Evolutionary conservation across 2,797 vertebrate species (phyloP).

Genomic region (Euphonia xanthogaster): DNA sequence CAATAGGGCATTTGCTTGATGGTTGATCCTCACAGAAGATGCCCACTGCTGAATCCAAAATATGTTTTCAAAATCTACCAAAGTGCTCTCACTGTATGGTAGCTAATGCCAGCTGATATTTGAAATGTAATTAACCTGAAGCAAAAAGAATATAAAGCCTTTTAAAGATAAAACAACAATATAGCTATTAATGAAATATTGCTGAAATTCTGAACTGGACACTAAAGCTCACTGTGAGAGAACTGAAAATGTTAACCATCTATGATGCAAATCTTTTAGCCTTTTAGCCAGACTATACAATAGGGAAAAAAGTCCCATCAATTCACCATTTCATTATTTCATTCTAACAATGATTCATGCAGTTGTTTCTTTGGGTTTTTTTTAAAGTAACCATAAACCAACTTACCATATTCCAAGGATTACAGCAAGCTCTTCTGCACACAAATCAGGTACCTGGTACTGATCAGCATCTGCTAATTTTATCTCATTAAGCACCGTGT

Average conservation of each 20-base stretch:
- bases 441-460: slow-evolving; percentile 84
- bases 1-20: not conserved
- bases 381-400: not conserved
- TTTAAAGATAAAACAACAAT: not conserved
- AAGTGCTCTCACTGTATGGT: not conserved
- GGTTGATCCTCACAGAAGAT: not conserved
- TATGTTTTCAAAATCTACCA: not conserved
- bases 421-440: slow-evolving; percentile 91
- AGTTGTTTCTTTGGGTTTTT: not conserved
- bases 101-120: not conserved
- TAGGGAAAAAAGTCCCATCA: not conserved
- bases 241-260: not conserved
- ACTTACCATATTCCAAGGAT: slow-evolving; percentile 92
- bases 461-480: slow-evolving; percentile 83
- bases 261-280: not conserved
- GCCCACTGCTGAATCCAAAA: not conserved
- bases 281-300: not conserved
- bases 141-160: not conserved
- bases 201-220: not conserved
- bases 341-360: not conserved
- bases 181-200: not conserved
- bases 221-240: not conserved
- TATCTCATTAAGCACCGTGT: slow-evolving; percentile 89
- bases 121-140: not conserved
- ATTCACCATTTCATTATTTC: not conserved